Evolutionary conservation across 1,140 invertebrate genomes (phyloP).

Genomic region (Radopholus similis): DNA sequence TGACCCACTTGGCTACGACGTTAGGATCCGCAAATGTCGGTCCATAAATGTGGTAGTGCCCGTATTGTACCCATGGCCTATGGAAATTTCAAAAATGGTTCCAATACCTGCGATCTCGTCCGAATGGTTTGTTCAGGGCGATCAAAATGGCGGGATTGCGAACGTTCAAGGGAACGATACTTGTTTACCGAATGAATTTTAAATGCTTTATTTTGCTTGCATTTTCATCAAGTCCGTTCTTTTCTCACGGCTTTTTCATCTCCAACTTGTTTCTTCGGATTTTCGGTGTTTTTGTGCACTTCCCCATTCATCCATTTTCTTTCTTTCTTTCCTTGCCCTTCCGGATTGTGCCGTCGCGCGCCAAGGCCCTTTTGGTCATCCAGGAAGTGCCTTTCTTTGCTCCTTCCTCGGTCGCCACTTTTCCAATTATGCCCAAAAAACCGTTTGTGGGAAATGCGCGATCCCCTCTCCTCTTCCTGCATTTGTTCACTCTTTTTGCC

Average conservation of each 20-base stretch:
- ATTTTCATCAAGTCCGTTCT: neutral
- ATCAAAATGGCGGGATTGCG: no score
- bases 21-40: no score
- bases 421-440: constrained; percentile 2
- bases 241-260: neutral
- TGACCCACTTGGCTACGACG: no score
- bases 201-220: neutral
- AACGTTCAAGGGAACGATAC: neutral
- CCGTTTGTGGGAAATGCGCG: neutral
- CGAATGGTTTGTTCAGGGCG: neutral
- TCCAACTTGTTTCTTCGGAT: neutral
- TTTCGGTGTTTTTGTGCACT: neutral
- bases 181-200: neutral
- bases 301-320: neutral
- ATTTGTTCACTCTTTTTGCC: neutral
- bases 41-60: no score
- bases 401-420: no score
- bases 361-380: neutral
- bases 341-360: neutral
- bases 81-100: neutral
- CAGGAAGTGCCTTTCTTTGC: constrained; percentile 1
- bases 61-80: neutral
- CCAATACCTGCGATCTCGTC: neutral
- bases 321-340: neutral
- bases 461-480: neutral